Conservation (phyloP, 2,888 invertebrate species). For the Chromoteleia sp. region DNA sequence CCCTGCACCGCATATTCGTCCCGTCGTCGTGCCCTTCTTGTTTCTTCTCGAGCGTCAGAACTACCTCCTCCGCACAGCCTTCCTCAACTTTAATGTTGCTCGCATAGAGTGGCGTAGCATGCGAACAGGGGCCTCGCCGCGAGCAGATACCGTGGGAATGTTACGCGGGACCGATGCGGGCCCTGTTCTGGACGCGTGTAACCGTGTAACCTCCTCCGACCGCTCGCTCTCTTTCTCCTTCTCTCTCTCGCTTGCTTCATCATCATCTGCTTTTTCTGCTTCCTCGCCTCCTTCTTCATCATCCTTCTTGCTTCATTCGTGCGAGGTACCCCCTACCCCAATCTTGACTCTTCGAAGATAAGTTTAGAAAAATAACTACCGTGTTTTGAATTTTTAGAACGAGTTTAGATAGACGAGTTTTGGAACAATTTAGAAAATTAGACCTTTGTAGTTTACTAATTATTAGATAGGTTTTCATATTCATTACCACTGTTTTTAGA, state of each 20-base stretch:
- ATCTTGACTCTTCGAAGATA: constrained; percentile 16
- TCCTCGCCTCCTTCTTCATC: constrained; percentile 62
- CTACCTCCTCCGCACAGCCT: constrained; percentile 74
- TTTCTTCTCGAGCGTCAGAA: constrained; percentile 60
- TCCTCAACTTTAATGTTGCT: constrained; percentile 80
- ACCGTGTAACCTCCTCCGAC: constrained; percentile 75
- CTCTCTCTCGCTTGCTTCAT: constrained; percentile 31
- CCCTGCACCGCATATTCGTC: constrained; percentile 69
- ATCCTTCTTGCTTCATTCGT: constrained; percentile 48
- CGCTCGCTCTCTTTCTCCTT: constrained; percentile 66
- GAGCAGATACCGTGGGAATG: constrained; percentile 84
- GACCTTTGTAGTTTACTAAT: no score
- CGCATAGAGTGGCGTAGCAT: constrained; percentile 78
- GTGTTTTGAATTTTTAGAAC: no score
- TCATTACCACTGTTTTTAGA: no score
- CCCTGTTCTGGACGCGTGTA: constrained; percentile 82
- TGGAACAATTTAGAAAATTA: no score
- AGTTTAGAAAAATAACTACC: constrained; percentile 79
- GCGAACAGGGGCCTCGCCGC: constrained; percentile 80
- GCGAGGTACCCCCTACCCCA: constrained; percentile 34
- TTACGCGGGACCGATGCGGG: constrained; percentile 82
- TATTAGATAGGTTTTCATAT: no score
- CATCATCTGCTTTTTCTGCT: constrained; percentile 58
- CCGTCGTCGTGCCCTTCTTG: constrained; percentile 65
- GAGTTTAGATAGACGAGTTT: no score